Conservation (phyloP, 2,113 vertebrate genomes). For the Halcyon senegalensis region DNA sequence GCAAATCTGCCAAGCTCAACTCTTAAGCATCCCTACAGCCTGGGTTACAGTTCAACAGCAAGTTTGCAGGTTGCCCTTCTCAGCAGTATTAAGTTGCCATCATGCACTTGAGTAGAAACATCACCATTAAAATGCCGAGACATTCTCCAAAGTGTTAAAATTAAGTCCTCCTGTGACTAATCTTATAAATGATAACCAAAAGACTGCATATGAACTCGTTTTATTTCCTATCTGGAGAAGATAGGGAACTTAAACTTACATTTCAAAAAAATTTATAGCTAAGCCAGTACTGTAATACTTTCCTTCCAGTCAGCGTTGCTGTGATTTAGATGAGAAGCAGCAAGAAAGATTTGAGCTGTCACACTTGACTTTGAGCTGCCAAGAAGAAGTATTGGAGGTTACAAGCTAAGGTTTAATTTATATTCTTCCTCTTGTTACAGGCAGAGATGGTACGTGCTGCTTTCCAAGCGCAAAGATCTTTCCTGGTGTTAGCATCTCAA, state of each 20-base stretch:
- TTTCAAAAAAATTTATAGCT: background rate
- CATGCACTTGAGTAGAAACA: background rate
- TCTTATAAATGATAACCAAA: background rate
- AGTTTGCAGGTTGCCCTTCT: background rate
- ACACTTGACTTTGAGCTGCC: constrained; percentile 46
- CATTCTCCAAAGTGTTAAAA: background rate
- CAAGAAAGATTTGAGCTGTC: constrained; percentile 31
- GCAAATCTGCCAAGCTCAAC: background rate
- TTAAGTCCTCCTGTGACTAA: background rate
- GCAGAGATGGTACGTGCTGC: constrained; percentile 91
- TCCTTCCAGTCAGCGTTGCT: constrained; percentile 4
- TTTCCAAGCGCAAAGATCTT: constrained; percentile 87
- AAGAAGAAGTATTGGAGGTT: background rate
- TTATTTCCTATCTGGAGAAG: background rate
- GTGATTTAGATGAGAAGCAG: constrained; percentile 31
- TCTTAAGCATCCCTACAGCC: background rate
- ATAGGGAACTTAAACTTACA: background rate
- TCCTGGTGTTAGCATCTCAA: constrained; percentile 87
- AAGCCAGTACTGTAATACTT: background rate
- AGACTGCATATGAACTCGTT: background rate
- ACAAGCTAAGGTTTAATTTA: constrained; percentile 19
- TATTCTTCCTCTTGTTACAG: constrained; percentile 74
- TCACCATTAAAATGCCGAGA: background rate
- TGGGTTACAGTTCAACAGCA: background rate
- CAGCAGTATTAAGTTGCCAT: background rate